A percentile compares a stretch with the other conserved stretches of the same genome.
These are phyloP conservation scores for Remorina albescens DNA, from an alignment of 2,797 vertebrate species.

Conservation along the genomic window DNA sequence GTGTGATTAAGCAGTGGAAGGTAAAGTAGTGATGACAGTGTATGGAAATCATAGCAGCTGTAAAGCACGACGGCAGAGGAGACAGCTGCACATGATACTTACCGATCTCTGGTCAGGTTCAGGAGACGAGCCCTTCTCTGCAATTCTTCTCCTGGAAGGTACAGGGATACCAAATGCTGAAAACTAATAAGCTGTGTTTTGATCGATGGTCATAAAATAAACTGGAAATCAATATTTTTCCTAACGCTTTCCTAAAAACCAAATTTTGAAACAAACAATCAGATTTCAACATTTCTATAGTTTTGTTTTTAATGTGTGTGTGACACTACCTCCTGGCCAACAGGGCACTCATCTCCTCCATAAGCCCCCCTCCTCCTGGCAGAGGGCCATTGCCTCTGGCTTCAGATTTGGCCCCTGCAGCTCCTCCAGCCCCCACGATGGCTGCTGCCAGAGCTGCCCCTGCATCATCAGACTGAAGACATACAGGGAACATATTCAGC, in stretches of 20 bases:
- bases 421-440: constrained; percentile 70
- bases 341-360: constrained; percentile 99
- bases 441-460: constrained; percentile 81
- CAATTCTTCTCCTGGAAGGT: constrained; percentile 92
- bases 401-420: constrained; percentile 88
- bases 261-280: neutral
- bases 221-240: neutral
- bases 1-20: neutral
- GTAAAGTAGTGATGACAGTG: neutral
- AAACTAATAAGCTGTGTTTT: neutral
- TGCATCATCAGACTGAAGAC: constrained; percentile 88
- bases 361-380: constrained; percentile 93
- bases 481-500: neutral
- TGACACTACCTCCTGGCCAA: constrained; percentile 93
- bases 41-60: constrained; percentile 11
- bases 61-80: neutral
- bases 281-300: neutral
- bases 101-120: constrained; percentile 94
- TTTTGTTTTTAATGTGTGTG: neutral
- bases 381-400: constrained; percentile 93
- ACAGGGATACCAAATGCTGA: neutral
- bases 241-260: neutral
- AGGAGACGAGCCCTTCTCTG: constrained; percentile 94
- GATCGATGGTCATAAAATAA: neutral
- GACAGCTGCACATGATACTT: constrained; percentile 71